Evolutionary conservation across 2,888 invertebrate species (phyloP).

Genomic region (Diachrysia chrysitis): DNA sequence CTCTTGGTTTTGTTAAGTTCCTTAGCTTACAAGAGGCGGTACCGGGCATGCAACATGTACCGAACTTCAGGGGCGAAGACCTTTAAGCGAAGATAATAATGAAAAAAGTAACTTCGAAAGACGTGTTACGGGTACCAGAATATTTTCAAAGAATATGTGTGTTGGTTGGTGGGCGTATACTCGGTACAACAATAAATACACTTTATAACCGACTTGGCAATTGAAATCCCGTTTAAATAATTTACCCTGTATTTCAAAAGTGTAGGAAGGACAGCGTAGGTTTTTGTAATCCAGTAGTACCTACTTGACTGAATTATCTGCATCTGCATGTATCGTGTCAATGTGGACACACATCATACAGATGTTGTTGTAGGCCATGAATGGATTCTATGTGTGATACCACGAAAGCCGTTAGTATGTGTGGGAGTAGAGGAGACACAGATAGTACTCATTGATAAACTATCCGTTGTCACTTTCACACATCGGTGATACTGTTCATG

Average conservation of each 20-base stretch:
- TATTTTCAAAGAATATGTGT: background rate
- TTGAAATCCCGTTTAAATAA: background rate
- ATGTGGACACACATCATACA: background rate
- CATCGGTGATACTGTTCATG: conserved; percentile 21
- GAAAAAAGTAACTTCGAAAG: background rate
- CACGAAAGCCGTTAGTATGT: conserved; percentile 31
- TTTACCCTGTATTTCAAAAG: too few species aligned
- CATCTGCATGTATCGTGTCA: too few species aligned
- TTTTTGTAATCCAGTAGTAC: too few species aligned
- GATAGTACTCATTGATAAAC: conserved; percentile 39
- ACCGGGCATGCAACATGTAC: background rate
- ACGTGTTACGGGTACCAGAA: background rate
- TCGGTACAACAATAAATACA: background rate
- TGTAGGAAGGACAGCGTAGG: too few species aligned
- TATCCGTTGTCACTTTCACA: conserved; percentile 53
- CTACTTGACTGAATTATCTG: too few species aligned
- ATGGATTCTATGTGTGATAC: conserved; percentile 9
- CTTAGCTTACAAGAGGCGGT: background rate
- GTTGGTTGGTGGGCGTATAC: background rate
- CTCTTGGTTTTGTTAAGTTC: background rate
- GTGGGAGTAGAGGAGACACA: conserved; percentile 36
- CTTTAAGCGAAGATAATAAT: conserved; percentile 2
- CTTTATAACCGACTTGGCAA: background rate
- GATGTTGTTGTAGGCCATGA: conserved; percentile 5
- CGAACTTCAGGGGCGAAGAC: background rate